A percentile compares a stretch with the other conserved stretches of the same genome.
These are phyloP conservation scores for Elgaria multicarinata DNA, from an alignment of 2,113 vertebrate species.

Conservation along the genomic window DNA sequence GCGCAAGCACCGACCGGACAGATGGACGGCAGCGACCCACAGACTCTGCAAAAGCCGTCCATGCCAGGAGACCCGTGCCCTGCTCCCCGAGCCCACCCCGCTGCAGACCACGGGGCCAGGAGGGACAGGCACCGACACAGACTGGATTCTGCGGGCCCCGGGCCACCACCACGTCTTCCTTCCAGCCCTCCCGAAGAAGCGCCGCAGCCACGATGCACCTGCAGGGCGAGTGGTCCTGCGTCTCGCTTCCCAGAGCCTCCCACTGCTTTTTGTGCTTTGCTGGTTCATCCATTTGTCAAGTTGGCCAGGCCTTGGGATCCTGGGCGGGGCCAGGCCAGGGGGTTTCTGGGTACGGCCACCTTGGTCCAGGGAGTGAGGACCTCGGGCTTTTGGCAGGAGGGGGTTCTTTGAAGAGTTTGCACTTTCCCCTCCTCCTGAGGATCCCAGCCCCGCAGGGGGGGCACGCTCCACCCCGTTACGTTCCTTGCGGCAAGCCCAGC, in stretches of 20 bases:
- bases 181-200: slow-evolving; percentile 32
- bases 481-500: not conserved
- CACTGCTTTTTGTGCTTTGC: slow-evolving; percentile 33
- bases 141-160: slow-evolving; percentile 33
- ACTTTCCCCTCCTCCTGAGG: slow-evolving; percentile 23
- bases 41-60: slow-evolving; percentile 23
- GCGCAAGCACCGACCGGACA: slow-evolving; percentile 30
- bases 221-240: slow-evolving; percentile 23
- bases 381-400: slow-evolving; percentile 66
- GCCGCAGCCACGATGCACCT: slow-evolving; percentile 8
- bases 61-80: not conserved
- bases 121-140: slow-evolving; percentile 41
- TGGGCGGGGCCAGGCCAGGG: not conserved
- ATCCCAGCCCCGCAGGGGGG: not conserved
- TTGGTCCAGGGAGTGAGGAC: slow-evolving; percentile 16
- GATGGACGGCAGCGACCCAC: slow-evolving; percentile 35
- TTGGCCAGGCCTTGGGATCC: slow-evolving; percentile 46
- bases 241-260: slow-evolving; percentile 23
- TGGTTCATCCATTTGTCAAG: slow-evolving; percentile 36
- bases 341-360: slow-evolving; percentile 33
- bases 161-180: slow-evolving; percentile 70
- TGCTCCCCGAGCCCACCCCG: not conserved
- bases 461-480: not conserved
- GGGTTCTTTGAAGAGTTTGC: slow-evolving; percentile 67
- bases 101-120: slow-evolving; percentile 26